A percentile compares a stretch with the other conserved stretches of the same genome.
Conservation (phyloP, 64 coral and sea anemone genomes). For the Stichodactyla helianthus region DNA sequence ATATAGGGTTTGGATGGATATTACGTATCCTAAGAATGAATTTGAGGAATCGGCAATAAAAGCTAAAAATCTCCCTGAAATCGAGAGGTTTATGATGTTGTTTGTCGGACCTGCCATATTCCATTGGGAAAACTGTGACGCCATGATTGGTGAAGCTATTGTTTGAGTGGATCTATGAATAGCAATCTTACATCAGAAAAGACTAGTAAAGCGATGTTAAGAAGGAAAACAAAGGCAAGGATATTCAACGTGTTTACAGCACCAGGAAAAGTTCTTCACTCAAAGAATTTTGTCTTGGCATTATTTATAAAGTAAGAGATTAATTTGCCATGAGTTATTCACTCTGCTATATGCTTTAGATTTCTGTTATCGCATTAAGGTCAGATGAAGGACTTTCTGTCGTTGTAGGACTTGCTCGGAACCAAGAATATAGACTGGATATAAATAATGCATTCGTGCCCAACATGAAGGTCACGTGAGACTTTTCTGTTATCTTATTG, state of each 20-base stretch:
- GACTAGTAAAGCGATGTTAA: neutral
- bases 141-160: too few relatives aligned
- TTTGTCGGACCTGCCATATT: too few relatives aligned
- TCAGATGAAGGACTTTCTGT: neutral
- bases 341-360: too few relatives aligned
- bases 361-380: neutral
- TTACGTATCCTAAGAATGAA: too few relatives aligned
- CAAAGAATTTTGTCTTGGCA: neutral
- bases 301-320: neutral
- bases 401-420: neutral
- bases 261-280: neutral
- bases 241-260: neutral
- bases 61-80: too few relatives aligned
- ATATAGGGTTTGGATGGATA: too few relatives aligned
- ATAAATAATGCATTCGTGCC: too few relatives aligned
- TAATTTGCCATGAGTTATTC: neutral
- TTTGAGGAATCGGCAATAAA: too few relatives aligned
- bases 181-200: neutral
- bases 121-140: too few relatives aligned
- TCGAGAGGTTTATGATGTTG: too few relatives aligned
- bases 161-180: too few relatives aligned
- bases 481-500: neutral
- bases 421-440: too few relatives aligned
- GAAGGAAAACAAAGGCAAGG: neutral
- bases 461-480: neutral